Percentiles rank a stretch among this genome's conserved stretches.
These are phyloP conservation scores for Neelides sp. DNA, from an alignment of 1,140 invertebrate genomes.

Conservation along the genomic window DNA sequence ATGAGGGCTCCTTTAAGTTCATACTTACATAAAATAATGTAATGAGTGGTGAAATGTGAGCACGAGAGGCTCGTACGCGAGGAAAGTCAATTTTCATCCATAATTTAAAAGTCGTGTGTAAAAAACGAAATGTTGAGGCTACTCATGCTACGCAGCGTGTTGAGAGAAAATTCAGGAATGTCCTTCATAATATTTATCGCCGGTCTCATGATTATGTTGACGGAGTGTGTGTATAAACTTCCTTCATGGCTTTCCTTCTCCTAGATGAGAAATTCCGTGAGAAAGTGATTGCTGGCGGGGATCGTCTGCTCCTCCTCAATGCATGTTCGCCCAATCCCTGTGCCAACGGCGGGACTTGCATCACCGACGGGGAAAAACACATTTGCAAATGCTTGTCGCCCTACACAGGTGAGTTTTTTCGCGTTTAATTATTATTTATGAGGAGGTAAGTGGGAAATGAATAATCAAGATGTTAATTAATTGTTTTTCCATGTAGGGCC, in stretches of 20 bases:
- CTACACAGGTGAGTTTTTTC: conserved; percentile 34
- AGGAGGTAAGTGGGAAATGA: neutral
- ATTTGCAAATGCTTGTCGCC: conserved; percentile 50
- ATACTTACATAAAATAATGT: too few relatives aligned
- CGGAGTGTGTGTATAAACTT: neutral
- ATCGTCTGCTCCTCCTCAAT: conserved; percentile 32
- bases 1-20: too few relatives aligned
- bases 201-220: too few relatives aligned
- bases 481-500: conserved; percentile 39
- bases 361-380: conserved; percentile 38
- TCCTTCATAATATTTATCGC: too few relatives aligned
- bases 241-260: too few relatives aligned
- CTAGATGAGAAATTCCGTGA: conserved; percentile 28
- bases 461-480: neutral
- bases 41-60: too few relatives aligned
- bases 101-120: too few relatives aligned
- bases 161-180: too few relatives aligned
- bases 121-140: too few relatives aligned
- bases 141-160: too few relatives aligned
- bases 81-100: too few relatives aligned
- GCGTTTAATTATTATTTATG: conserved; percentile 7
- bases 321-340: conserved; percentile 57
- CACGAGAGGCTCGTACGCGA: too few relatives aligned
- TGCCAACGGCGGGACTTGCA: conserved; percentile 49
- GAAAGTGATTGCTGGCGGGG: conserved; percentile 22